Percentiles rank a stretch among this genome's conserved stretches.
phyloP scores from a whole-genome alignment of 2,113 vertebrate genomes.

The Nothoprocta perdicaria region DNA sequence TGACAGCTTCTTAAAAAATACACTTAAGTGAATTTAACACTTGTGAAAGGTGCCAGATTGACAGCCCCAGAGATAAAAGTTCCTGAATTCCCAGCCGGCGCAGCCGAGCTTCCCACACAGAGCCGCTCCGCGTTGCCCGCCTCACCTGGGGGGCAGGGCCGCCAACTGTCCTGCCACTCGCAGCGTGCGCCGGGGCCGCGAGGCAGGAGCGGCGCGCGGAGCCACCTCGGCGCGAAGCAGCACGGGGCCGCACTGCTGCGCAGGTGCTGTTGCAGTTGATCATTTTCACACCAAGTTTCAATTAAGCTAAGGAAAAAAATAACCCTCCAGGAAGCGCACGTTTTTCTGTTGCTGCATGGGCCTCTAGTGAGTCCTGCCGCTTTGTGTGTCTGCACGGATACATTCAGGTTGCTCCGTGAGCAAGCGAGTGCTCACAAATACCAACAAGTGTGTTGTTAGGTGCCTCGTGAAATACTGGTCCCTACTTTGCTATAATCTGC shows the following conservation, averaged over 20 bases:
- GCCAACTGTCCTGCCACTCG: conserved; percentile 46
- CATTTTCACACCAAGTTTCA: conserved; percentile 53
- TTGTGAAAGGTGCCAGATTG: conserved; percentile 75
- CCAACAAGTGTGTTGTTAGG: neutral
- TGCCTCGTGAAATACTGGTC: conserved; percentile 12
- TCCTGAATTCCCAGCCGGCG: conserved; percentile 63
- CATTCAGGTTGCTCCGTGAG: neutral
- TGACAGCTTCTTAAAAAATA: conserved; percentile 74
- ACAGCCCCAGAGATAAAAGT: conserved; percentile 62
- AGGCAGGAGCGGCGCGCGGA: too few species aligned
- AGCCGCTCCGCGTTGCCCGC: neutral
- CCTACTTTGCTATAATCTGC: conserved; percentile 8
- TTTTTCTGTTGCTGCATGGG: neutral
- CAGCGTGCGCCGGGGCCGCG: too few species aligned
- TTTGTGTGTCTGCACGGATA: neutral
- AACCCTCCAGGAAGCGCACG: neutral
- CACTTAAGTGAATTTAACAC: conserved; percentile 70
- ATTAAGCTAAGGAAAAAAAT: neutral
- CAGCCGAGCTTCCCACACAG: conserved; percentile 57
- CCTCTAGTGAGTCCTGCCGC: neutral
- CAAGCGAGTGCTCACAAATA: neutral
- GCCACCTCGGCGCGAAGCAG: too few species aligned
- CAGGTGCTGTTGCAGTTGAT: conserved; percentile 51
- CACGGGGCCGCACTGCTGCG: conserved; percentile 24
- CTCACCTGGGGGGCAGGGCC: conserved; percentile 43